phyloP scores from a whole-genome alignment of 2,797 vertebrate species.

The Xiphophorus birchmanni region DNA sequence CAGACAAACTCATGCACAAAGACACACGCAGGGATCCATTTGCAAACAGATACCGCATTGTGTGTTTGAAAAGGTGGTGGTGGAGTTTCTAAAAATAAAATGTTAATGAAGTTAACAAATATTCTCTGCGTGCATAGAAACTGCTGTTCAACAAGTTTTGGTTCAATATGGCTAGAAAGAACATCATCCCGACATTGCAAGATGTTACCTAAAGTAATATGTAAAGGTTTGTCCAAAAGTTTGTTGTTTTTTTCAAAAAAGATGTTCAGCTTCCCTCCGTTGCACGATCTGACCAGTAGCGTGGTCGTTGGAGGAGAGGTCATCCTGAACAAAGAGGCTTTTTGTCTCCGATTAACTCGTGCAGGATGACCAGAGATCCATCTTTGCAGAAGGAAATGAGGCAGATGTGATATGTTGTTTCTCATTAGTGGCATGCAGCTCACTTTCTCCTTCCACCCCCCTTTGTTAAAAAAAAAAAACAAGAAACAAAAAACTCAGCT shows the following conservation, averaged over 20 bases:
- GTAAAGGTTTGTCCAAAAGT: conserved; percentile 5
- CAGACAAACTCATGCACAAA: conserved; percentile 48
- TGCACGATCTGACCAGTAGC: neutral
- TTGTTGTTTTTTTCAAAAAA: neutral
- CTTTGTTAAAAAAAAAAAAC: conserved; percentile 31
- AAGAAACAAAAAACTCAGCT: conserved; percentile 29
- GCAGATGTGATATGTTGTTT: conserved; percentile 64
- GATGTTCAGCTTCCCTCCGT: neutral
- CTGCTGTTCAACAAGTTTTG: neutral
- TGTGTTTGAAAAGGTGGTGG: conserved; percentile 14
- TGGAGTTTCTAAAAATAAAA: conserved; percentile 35
- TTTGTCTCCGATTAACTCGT: conserved; percentile 17
- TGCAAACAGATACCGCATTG: conserved; percentile 21
- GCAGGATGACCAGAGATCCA: conserved; percentile 37
- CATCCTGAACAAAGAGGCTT: conserved; percentile 9
- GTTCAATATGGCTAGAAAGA: too few relatives aligned
- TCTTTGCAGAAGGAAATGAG: conserved; percentile 45
- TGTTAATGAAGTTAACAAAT: conserved; percentile 37
- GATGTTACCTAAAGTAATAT: neutral
- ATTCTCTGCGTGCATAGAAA: neutral
- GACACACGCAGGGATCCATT: conserved; percentile 39
- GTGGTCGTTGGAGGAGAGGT: neutral
- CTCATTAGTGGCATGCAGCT: conserved; percentile 53
- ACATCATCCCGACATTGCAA: conserved; percentile 23
- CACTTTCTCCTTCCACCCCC: neutral